Percentiles rank a stretch among this genome's conserved stretches.
Conservation (phyloP, 2,797 vertebrate genomes). For the Discoglossus pictus region DNA sequence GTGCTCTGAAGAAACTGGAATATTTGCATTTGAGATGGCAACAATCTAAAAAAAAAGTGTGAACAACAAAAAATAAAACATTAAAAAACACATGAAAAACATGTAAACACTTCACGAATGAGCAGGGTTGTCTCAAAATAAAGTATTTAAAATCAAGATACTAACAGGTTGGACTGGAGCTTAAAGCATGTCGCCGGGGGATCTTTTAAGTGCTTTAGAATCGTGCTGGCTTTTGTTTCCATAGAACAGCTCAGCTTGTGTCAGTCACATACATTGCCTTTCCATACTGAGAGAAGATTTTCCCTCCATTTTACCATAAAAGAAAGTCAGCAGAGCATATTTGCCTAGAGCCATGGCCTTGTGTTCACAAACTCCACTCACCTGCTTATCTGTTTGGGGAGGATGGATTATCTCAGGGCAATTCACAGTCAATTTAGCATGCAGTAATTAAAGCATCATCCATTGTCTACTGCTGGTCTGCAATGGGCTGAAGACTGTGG, state of each 20-base stretch:
- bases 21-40: too few relatives aligned
- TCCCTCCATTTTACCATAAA: slow-evolving; percentile 13
- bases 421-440: slow-evolving; percentile 17
- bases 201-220: too few relatives aligned
- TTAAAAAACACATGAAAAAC: too few relatives aligned
- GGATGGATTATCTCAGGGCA: slow-evolving; percentile 1
- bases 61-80: too few relatives aligned
- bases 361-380: neutral
- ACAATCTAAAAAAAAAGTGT: too few relatives aligned
- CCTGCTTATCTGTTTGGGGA: slow-evolving; percentile 3
- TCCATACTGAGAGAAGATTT: slow-evolving; percentile 1
- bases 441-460: slow-evolving; percentile 10
- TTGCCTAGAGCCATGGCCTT: too few relatives aligned
- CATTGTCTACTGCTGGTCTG: neutral
- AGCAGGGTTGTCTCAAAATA: too few relatives aligned
- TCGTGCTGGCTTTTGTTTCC: neutral
- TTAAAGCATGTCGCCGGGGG: too few relatives aligned
- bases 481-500: slow-evolving; percentile 8
- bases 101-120: too few relatives aligned
- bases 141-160: too few relatives aligned
- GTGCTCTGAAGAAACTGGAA: too few relatives aligned
- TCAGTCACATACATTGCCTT: neutral
- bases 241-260: neutral
- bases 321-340: slow-evolving; percentile 3
- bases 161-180: too few relatives aligned